Conservation (phyloP, 2,888 invertebrate genomes). For the Linnaemya vulpina region DNA sequence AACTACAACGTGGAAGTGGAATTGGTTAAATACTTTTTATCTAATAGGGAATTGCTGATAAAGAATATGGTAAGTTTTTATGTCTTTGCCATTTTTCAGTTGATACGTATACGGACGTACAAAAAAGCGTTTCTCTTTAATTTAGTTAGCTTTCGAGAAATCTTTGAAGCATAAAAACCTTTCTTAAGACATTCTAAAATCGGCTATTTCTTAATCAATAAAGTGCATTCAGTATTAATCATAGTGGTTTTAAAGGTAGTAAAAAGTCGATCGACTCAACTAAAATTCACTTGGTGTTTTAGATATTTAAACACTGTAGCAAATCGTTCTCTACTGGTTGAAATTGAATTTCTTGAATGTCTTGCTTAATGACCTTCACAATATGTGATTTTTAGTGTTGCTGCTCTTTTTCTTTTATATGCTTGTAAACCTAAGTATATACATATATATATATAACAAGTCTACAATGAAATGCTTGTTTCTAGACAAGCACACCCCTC, state of each 20-base stretch:
- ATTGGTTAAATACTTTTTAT: conserved; percentile 59
- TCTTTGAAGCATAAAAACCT: not conserved
- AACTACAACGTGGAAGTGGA: conserved; percentile 65
- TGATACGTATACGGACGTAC: not conserved
- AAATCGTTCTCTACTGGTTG: conserved; percentile 20
- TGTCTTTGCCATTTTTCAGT: not conserved
- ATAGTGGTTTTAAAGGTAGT: not conserved
- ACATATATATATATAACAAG: not conserved
- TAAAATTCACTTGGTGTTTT: not conserved
- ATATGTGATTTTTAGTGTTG: conserved; percentile 19
- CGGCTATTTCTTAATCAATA: conserved; percentile 1
- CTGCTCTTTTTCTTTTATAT: conserved; percentile 26
- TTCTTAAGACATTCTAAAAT: not conserved
- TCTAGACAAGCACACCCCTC: conserved; percentile 50
- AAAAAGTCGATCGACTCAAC: not conserved
- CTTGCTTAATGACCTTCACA: conserved; percentile 48
- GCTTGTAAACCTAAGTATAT: not conserved
- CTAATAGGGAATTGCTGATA: conserved; percentile 43
- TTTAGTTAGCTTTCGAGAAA: conserved; percentile 30
- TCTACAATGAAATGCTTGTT: not conserved
- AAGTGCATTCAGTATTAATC: not conserved
- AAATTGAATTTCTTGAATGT: conserved; percentile 37
- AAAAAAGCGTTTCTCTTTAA: not conserved
- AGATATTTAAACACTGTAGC: conserved; percentile 3
- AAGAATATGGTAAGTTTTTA: conserved; percentile 60